Base-by-base conservation (phyloP, 2,888 invertebrate genomes). In the Argynnis bischoffii region DNA sequence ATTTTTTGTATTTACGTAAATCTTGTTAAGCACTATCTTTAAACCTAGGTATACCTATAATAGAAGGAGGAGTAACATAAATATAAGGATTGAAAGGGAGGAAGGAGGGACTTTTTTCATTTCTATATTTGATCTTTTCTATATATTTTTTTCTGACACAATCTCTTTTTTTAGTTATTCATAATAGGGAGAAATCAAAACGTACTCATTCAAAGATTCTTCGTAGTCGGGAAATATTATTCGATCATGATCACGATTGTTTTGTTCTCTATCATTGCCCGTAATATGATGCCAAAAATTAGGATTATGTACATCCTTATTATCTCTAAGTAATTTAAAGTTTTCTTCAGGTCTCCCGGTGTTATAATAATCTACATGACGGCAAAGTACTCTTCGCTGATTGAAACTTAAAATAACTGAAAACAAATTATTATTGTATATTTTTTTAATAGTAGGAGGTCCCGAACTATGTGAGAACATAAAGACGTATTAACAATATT, bases 171-270 rank as follows among this genome's bases (percentile, higher is more conserved):
- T 35, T 8, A 35, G 8, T 35, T 35, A 35, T 35, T 35, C 8
- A 35, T 35, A 8, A 35, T 35, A 26, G 26, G 3, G 8, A 8
- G 8, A 35, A 35, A 46, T 59, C 46, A 47, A 15, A 26, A 59
- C 59, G 47, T 48, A 59, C 59, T n/a, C 47, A 46, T 57, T 4
- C n/a, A 13, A 41, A 41, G 11, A 48, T 59, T 59, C 59, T 4
- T 59, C 59, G 59, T 59, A 16, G 31, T 59, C 59, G 5, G 26
- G 59, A 59, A 59, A 59, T 26, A 59, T 48, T 26, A 59, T 48
- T 59, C 59, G 59, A 26, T 48, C 59, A 13, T 48, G n/a, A 48
- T 59, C 26, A 47, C n/a, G 26, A 31, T 47, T 31, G n/a, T 55
- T 35, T n/a, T 4, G 35, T 31, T 55, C 26, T 31, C 26, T 31